Conservation (phyloP, 2,888 invertebrate genomes). For the Ophion ventricosus region DNA sequence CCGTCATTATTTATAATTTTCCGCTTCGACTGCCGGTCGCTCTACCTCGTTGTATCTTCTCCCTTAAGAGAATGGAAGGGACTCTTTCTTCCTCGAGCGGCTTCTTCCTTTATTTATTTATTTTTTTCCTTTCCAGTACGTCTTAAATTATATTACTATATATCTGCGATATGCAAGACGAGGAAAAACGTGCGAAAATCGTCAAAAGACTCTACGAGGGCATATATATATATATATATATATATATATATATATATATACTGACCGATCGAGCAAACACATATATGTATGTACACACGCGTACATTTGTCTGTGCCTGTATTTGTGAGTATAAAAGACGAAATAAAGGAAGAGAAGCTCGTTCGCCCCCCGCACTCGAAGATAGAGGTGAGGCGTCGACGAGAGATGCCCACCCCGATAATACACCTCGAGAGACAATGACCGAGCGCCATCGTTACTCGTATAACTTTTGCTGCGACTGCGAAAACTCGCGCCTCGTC, state of each 20-base stretch:
- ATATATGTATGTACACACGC: not conserved
- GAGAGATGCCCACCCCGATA: conserved; percentile 79
- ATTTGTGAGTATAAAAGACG: conserved; percentile 51
- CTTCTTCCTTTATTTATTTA: conserved; percentile 63
- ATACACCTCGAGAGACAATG: conserved; percentile 77
- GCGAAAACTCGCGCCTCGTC: conserved; percentile 71
- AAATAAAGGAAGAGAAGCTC: conserved; percentile 68
- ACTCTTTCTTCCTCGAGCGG: conserved; percentile 54
- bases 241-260: not conserved
- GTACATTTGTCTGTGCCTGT: conserved; percentile 20
- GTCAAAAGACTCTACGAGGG: not conserved
- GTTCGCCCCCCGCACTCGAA: conserved; percentile 78
- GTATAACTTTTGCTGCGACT: conserved; percentile 60
- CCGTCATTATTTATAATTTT: conserved; percentile 82
- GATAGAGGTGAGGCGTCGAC: conserved; percentile 74
- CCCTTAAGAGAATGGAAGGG: conserved; percentile 76
- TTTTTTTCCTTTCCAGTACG: conserved; percentile 32
- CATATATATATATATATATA: not conserved
- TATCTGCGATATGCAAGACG: conserved; percentile 32
- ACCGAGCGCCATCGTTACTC: conserved; percentile 79
- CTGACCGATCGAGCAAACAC: conserved; percentile 15
- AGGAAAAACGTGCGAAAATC: conserved; percentile 33
- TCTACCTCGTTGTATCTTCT: conserved; percentile 67
- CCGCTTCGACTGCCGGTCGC: conserved; percentile 74
- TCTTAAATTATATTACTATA: conserved; percentile 61